Evolutionary conservation across 2,113 vertebrate genomes (phyloP).

Genomic region (Sminthopsis crassicaudata): DNA sequence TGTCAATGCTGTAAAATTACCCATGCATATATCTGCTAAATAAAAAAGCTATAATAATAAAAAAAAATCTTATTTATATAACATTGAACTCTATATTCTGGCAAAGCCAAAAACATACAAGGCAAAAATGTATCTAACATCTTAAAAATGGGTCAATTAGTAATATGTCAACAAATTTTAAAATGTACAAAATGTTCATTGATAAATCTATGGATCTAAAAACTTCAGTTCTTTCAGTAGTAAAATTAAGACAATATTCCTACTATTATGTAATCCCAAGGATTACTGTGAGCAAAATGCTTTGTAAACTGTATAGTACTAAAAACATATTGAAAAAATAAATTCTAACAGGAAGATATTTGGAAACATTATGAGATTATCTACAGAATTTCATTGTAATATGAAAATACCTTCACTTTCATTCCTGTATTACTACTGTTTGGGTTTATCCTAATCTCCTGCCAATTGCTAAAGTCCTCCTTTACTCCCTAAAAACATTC

Average conservation of each 20-base stretch:
- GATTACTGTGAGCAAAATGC: neutral
- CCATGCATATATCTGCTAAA: no score
- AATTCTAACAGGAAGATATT: neutral
- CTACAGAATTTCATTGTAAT: neutral
- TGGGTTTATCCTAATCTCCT: neutral
- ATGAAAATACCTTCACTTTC: neutral
- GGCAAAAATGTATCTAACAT: neutral
- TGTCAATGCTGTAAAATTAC: no score
- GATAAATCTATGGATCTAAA: neutral
- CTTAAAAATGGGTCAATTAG: neutral
- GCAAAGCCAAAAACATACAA: neutral
- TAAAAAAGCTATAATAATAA: no score
- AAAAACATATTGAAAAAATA: neutral
- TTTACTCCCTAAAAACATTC: neutral
- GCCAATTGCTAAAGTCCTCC: neutral
- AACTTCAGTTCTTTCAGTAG: neutral
- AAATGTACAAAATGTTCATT: neutral
- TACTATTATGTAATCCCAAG: neutral
- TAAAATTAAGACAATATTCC: neutral
- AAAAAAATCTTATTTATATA: neutral
- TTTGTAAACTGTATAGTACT: neutral
- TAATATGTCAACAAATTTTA: neutral
- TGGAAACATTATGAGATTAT: neutral
- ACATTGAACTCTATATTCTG: neutral
- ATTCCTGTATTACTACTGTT: neutral